phyloP scores from a whole-genome alignment of 2,888 invertebrate genomes.

The Aplocera efformata region DNA sequence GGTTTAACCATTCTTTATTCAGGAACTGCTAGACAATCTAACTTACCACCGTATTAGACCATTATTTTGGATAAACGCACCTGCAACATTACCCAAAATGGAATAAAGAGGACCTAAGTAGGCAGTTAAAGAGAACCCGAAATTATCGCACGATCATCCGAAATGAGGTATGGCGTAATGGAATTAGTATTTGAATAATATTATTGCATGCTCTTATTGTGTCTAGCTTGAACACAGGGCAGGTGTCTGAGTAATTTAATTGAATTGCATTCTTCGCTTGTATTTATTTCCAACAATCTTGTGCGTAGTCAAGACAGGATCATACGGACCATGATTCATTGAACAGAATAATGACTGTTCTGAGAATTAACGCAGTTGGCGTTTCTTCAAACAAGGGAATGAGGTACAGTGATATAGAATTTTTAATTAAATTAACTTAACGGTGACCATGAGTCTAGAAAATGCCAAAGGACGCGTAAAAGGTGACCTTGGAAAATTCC shows the following conservation, averaged over 20 bases:
- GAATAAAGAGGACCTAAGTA: constrained; percentile 13
- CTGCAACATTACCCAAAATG: constrained; percentile 3
- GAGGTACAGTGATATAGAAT: no score
- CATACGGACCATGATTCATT: no score
- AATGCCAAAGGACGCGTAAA: no score
- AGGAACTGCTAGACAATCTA: constrained; percentile 11
- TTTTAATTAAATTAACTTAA: no score
- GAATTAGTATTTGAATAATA: constrained; percentile 5
- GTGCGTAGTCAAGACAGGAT: no score
- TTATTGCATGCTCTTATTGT: constrained; percentile 20
- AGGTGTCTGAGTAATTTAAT: constrained; percentile 11
- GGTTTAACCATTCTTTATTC: constrained; percentile 17
- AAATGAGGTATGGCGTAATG: constrained; percentile 16
- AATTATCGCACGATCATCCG: constrained; percentile 1
- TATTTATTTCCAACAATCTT: no score
- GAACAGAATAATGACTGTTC: no score
- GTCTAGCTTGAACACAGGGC: constrained; percentile 19
- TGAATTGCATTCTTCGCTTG: constrained; percentile 4
- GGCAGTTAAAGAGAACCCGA: constrained; percentile 4
- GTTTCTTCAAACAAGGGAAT: no score
- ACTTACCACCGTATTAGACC: constrained; percentile 3
- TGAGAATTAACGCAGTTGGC: no score
- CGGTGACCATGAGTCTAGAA: no score
- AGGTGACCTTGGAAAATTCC: background rate
- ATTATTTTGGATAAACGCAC: constrained; percentile 4